These are phyloP conservation scores for Perithous albicinctus DNA, from an alignment of 2,888 invertebrate species.

Conservation along the genomic window DNA sequence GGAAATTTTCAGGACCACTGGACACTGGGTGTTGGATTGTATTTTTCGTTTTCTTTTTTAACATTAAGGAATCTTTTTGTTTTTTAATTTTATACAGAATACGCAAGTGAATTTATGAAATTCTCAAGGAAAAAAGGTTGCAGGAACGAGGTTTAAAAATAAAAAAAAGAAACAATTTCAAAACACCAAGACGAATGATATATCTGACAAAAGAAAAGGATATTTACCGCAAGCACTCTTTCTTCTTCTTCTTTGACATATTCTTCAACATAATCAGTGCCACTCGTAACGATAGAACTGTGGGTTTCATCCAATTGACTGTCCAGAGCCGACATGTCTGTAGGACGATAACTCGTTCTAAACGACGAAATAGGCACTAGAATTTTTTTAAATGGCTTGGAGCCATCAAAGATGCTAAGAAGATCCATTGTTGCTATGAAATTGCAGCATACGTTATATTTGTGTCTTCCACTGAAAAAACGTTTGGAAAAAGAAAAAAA, in stretches of 20 bases:
- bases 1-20: too few species aligned
- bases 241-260: conserved; percentile 79
- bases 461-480: neutral
- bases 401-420: conserved; percentile 66
- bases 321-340: conserved; percentile 37
- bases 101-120: too few species aligned
- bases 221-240: conserved; percentile 74
- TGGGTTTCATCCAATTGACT: conserved; percentile 39
- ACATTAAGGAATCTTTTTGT: too few species aligned
- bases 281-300: conserved; percentile 52
- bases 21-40: too few species aligned
- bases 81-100: too few species aligned
- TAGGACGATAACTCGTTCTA: neutral
- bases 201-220: too few species aligned
- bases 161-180: too few species aligned
- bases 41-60: too few species aligned
- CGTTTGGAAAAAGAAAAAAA: neutral
- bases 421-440: conserved; percentile 70
- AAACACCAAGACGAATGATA: too few species aligned
- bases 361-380: conserved; percentile 46
- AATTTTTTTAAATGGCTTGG: conserved; percentile 47
- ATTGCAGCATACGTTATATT: neutral
- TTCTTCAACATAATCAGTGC: conserved; percentile 78
- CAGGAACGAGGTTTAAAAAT: too few species aligned
- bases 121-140: too few species aligned